phyloP scores from a whole-genome alignment of 1,140 invertebrate genomes.

The Artemia franciscana region DNA sequence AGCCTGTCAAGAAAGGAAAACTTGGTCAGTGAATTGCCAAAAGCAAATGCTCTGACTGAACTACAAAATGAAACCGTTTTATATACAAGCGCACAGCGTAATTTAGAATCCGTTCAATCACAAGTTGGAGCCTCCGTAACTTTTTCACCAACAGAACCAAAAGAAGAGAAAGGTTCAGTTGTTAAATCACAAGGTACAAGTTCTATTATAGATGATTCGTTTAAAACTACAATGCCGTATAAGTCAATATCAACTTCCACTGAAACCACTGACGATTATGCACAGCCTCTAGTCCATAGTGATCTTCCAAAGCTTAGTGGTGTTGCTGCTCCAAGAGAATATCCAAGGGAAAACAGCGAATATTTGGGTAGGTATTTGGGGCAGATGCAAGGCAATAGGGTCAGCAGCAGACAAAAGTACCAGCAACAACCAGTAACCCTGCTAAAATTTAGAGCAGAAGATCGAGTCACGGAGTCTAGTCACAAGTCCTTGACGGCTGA shows the following conservation, averaged over 20 bases:
- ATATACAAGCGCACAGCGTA: background rate
- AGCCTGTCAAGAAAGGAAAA: background rate
- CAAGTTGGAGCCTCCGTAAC: background rate
- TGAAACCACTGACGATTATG: background rate
- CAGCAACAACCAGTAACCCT: background rate
- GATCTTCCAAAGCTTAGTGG: background rate
- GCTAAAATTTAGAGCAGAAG: background rate
- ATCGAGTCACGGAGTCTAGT: background rate
- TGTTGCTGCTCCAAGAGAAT: too few relatives aligned
- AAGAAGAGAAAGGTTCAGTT: background rate
- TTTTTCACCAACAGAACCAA: background rate
- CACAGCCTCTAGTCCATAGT: background rate
- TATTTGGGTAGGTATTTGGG: too few relatives aligned
- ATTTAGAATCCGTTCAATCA: background rate
- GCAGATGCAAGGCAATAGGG: background rate
- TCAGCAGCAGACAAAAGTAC: background rate
- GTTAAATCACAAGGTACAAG: too few relatives aligned
- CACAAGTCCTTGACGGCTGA: background rate
- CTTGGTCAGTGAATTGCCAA: background rate
- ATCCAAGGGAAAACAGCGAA: too few relatives aligned
- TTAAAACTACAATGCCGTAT: too few relatives aligned
- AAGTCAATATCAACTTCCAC: background rate
- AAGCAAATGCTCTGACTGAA: background rate
- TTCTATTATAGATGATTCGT: too few relatives aligned
- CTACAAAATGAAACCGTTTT: background rate